These are phyloP conservation scores for Chromoteleia sp. DNA, from an alignment of 2,888 invertebrate genomes.

Conservation along the genomic window DNA sequence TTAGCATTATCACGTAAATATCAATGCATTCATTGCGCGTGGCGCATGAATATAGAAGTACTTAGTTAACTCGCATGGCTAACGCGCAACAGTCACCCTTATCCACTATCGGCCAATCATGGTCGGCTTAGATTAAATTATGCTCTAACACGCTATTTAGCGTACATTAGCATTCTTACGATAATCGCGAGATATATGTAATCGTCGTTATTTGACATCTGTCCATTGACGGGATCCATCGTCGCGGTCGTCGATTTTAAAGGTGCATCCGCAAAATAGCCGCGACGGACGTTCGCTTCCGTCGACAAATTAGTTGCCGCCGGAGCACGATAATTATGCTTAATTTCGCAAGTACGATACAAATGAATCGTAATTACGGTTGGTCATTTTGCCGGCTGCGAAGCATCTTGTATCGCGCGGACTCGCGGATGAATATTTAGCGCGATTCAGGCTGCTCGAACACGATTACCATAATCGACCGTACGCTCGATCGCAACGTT, in stretches of 20 bases:
- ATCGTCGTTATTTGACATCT: constrained; percentile 36
- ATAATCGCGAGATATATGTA: constrained; percentile 44
- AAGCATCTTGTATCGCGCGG: constrained; percentile 2
- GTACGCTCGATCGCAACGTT: constrained; percentile 7
- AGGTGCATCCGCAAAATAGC: constrained; percentile 1
- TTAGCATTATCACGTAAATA: constrained; percentile 48
- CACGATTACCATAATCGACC: constrained; percentile 34
- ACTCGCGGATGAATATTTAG: constrained; percentile 37
- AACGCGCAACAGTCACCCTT: constrained; percentile 42
- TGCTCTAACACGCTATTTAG: constrained; percentile 52
- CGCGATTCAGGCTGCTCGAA: constrained; percentile 15
- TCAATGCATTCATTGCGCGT: constrained; percentile 50
- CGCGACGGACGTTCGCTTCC: not conserved
- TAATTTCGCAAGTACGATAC: constrained; percentile 34
- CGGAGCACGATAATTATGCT: constrained; percentile 39
- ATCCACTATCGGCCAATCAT: constrained; percentile 44
- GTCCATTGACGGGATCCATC: constrained; percentile 3
- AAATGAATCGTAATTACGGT: constrained; percentile 54
- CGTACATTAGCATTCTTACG: constrained; percentile 62
- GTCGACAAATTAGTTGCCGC: constrained; percentile 29
- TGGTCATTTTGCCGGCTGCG: constrained; percentile 16
- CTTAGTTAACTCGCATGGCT: constrained; percentile 50
- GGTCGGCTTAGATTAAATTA: constrained; percentile 50
- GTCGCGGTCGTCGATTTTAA: not conserved
- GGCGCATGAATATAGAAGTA: constrained; percentile 51